phyloP scores from a whole-genome alignment of 2,113 vertebrate genomes.

The Podarcis muralis region DNA sequence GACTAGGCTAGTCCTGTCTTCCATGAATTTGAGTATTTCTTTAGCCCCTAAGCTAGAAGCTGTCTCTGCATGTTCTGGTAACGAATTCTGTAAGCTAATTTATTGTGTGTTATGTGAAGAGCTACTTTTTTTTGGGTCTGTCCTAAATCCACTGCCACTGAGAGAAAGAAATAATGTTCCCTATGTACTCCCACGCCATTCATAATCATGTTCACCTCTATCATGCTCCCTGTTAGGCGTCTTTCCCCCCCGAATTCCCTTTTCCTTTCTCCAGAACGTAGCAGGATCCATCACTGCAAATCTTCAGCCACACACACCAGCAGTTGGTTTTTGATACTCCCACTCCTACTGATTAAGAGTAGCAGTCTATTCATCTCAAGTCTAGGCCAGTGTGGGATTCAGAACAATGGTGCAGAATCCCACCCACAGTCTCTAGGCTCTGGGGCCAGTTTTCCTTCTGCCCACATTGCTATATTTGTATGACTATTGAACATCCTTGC shows the following conservation, averaged over 20 bases:
- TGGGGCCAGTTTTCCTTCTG: not conserved
- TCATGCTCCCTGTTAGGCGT: not conserved
- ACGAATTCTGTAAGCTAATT: constrained; percentile 5
- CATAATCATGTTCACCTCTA: not conserved
- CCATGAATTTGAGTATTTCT: not conserved
- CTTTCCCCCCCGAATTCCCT: no score
- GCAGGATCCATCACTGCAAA: not conserved
- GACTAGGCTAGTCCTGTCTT: not conserved
- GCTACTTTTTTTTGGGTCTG: not conserved
- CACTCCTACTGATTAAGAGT: not conserved
- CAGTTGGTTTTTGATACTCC: not conserved
- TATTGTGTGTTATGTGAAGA: not conserved
- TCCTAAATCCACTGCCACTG: not conserved
- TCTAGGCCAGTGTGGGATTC: not conserved
- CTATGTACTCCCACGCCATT: not conserved
- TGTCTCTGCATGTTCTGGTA: not conserved
- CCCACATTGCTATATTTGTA: not conserved
- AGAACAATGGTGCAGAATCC: not conserved
- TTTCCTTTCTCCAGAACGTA: not conserved
- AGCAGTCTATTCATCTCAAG: not conserved
- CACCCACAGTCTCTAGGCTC: not conserved
- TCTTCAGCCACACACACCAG: not conserved
- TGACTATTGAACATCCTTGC: not conserved
- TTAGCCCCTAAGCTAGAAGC: not conserved
- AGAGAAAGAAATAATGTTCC: not conserved